Base-by-base conservation (phyloP, 2,113 vertebrate genomes). In the Leucopsar rothschildi region DNA sequence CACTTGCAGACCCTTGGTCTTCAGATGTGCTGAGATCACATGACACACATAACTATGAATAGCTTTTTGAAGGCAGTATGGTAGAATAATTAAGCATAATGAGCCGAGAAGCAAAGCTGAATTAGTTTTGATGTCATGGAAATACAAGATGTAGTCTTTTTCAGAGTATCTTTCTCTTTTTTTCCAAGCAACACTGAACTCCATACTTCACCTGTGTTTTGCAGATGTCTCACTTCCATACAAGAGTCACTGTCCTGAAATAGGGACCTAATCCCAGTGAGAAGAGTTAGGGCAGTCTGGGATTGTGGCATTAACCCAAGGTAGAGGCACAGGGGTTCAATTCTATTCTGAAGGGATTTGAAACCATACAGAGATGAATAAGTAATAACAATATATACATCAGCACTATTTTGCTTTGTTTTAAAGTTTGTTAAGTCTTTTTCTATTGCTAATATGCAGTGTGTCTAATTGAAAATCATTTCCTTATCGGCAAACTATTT, bases 311-410 rank as follows among this genome's bases (percentile, higher is more conserved):
- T 71, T 92, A 92, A 60, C 39, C 19, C 18, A 56, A 53, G 44
- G 57, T 9, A 79, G 72, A 88, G 22, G 55, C n/a, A 65, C 25
- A 50, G 72, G 37, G 66, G n/a, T 64, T 84, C 60, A 83, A 3
- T 66, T 93, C 40, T 45, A 2, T 71, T 70, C 21, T 77, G 71
- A 82, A 83, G 19, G 53, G 65, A 76, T 91, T 89, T 72, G 37
- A 70, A 92, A 79, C n/a, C 31, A 9, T 64, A 40, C 33, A 64
- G 44, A 92, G 52, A 82, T 4, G 4, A 92, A 35, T 50, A 82
- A 91, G 37, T 37, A 89, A 87, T 56, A 93, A 92, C 85, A 92
- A 79, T 79, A 10, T 76, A 49, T 56, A 90, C 23, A 81, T 16
- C 28, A 78, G 44, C 40, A 68, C 25, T 71, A 21, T 81, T 95